These are phyloP conservation scores for Gymnothorax javanicus DNA, from an alignment of 2,797 vertebrate species.

Conservation along the genomic window DNA sequence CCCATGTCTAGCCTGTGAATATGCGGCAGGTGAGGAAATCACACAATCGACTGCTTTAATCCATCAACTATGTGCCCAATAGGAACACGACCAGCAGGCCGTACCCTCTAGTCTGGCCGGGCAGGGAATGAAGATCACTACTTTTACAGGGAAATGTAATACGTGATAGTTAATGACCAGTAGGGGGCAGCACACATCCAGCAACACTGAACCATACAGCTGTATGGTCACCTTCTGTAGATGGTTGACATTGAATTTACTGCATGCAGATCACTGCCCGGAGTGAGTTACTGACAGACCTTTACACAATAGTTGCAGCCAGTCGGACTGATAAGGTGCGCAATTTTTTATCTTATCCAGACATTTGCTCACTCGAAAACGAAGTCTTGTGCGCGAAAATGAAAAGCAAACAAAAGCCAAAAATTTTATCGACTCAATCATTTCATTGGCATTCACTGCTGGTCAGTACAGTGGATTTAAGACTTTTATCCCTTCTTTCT, in stretches of 20 bases:
- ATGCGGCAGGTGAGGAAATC: too few species aligned
- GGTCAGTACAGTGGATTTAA: not conserved
- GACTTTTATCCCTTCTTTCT: not conserved
- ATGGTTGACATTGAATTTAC: constrained; percentile 28
- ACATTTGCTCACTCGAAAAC: not conserved
- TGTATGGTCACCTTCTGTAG: not conserved
- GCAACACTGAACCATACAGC: not conserved
- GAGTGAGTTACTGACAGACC: constrained; percentile 16
- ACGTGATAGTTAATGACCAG: not conserved
- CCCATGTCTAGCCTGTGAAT: too few species aligned
- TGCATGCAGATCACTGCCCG: constrained; percentile 24
- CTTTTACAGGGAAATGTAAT: not conserved
- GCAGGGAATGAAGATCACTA: too few species aligned
- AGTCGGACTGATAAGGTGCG: not conserved
- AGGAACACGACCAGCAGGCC: too few species aligned
- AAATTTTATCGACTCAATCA: not conserved
- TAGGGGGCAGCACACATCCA: constrained; percentile 33
- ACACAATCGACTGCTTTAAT: too few species aligned
- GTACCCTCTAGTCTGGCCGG: too few species aligned
- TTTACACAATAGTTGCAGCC: constrained; percentile 1
- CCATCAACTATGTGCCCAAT: too few species aligned
- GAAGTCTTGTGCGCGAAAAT: not conserved
- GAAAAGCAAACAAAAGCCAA: constrained; percentile 8
- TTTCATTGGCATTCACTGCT: not conserved
- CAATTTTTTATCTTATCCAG: not conserved